phyloP scores from a whole-genome alignment of 2,888 invertebrate genomes.

The Deilephila elpenor region DNA sequence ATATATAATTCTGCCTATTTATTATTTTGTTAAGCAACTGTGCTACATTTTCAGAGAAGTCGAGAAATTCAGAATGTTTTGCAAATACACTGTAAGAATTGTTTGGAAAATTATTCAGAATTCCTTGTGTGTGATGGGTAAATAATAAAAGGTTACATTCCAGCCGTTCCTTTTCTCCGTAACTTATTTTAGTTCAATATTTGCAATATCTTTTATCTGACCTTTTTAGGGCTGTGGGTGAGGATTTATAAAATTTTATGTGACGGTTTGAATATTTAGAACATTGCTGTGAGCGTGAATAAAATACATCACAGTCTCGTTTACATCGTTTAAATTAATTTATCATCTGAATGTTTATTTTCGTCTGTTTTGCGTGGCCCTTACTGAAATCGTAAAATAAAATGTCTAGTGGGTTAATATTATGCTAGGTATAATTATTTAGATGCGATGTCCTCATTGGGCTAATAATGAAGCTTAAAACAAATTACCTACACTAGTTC shows the following conservation, averaged over 20 bases:
- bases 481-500: too few relatives aligned
- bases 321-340: neutral
- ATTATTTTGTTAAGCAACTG: too few relatives aligned
- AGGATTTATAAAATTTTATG: slow-evolving; percentile 18
- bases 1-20: too few relatives aligned
- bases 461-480: neutral
- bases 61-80: too few relatives aligned
- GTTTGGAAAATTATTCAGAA: neutral
- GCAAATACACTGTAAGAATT: neutral
- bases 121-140: neutral
- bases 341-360: neutral
- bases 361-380: neutral
- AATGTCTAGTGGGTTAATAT: neutral
- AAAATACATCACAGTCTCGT: slow-evolving; percentile 1
- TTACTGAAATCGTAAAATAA: slow-evolving; percentile 1
- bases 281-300: neutral
- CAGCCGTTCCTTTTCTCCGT: neutral
- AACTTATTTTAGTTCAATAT: neutral
- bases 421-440: neutral
- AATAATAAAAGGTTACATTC: neutral
- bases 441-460: neutral
- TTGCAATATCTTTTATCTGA: neutral
- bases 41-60: neutral
- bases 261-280: slow-evolving; percentile 1
- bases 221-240: slow-evolving; percentile 11